phyloP scores from a whole-genome alignment of 2,797 vertebrate species.

The Pseudocheirus occidentalis region DNA sequence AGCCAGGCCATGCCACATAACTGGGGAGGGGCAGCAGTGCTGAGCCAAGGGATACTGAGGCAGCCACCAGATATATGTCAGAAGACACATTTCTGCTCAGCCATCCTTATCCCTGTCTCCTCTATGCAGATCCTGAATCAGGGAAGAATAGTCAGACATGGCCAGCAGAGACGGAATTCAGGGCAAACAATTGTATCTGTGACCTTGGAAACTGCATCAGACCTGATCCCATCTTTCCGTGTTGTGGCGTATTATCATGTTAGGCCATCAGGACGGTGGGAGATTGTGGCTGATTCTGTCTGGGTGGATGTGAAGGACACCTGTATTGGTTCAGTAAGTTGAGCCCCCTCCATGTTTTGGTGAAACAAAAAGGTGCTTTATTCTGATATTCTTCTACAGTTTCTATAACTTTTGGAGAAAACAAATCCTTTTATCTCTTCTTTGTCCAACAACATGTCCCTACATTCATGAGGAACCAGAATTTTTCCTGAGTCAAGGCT shows the following conservation, averaged over 20 bases:
- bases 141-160: background rate
- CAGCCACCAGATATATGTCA: background rate
- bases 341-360: no score
- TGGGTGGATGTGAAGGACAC: constrained; percentile 85
- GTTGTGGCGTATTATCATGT: constrained; percentile 84
- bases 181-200: background rate
- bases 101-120: background rate
- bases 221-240: constrained; percentile 86
- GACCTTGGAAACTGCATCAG: constrained; percentile 66
- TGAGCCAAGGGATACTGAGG: background rate
- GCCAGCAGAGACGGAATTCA: background rate
- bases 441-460: no score
- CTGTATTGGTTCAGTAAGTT: constrained; percentile 85
- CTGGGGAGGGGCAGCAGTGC: no score
- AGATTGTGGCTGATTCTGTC: constrained; percentile 87
- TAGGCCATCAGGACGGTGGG: constrained; percentile 37
- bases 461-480: no score
- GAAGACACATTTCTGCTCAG: background rate
- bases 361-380: no score
- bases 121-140: background rate
- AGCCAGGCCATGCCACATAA: background rate
- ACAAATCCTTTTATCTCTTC: no score
- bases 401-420: no score
- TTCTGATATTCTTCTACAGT: no score
- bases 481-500: no score